phyloP scores from a whole-genome alignment of 2,797 vertebrate genomes.

The Vipera ursinii region DNA sequence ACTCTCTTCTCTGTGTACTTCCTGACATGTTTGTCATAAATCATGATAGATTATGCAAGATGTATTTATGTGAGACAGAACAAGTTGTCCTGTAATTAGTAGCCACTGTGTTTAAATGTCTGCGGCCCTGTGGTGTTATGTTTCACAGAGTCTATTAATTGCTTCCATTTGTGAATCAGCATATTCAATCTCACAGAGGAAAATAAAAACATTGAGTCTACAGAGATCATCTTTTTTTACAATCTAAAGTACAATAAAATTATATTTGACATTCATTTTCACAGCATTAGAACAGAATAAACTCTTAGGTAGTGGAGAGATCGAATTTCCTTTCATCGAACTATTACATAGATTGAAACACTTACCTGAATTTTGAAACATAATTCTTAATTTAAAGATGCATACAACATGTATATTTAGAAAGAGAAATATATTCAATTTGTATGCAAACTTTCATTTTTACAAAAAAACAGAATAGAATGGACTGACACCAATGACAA shows the following conservation, averaged over 20 bases:
- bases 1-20: neutral
- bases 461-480: neutral
- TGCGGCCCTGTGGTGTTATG: neutral
- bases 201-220: neutral
- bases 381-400: neutral
- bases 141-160: neutral
- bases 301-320: neutral
- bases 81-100: neutral
- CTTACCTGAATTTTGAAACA: neutral
- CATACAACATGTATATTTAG: neutral
- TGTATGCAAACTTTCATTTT: neutral
- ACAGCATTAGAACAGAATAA: neutral
- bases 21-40: neutral
- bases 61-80: neutral
- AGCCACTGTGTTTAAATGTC: neutral
- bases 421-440: neutral
- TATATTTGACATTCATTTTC: neutral
- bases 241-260: neutral
- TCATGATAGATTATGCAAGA: neutral
- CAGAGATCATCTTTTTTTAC: neutral
- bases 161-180: neutral
- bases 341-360: neutral
- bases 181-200: neutral
- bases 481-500: neutral
- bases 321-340: neutral